A percentile compares a stretch with the other conserved stretches of the same genome.
Conservation (phyloP, 2,113 vertebrate species). For the Micronycteris hirsuta region DNA sequence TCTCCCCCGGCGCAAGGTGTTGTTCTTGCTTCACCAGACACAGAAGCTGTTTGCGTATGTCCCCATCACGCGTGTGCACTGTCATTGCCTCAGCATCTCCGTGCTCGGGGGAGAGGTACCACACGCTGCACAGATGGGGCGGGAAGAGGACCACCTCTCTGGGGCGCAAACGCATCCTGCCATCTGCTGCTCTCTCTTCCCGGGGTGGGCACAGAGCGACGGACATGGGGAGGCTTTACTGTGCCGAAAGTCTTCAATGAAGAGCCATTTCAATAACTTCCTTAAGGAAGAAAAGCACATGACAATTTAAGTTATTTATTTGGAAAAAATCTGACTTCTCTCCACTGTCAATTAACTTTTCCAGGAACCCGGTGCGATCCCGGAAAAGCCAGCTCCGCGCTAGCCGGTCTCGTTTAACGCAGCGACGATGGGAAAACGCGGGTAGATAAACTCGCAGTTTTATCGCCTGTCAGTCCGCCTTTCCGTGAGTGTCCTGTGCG, state of each 20-base stretch:
- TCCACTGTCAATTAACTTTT: constrained; percentile 8
- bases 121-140: neutral
- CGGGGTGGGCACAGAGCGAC: neutral
- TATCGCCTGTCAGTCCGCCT: constrained; percentile 13
- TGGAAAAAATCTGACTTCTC: neutral
- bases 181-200: neutral
- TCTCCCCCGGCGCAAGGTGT: neutral
- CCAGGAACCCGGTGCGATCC: constrained; percentile 8
- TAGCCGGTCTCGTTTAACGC: neutral
- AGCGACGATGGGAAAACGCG: neutral
- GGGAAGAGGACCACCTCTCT: neutral
- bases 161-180: neutral
- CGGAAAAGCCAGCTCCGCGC: neutral
- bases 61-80: neutral
- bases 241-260: neutral
- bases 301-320: neutral
- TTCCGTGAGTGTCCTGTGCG: neutral
- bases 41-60: neutral
- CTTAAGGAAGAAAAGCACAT: neutral
- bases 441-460: constrained; percentile 12
- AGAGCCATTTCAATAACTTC: neutral
- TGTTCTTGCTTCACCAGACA: neutral
- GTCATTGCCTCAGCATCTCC: constrained; percentile 3
- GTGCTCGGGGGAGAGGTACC: neutral
- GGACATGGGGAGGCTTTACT: neutral